These are phyloP conservation scores for Agriopis aurantiaria DNA, from an alignment of 2,888 invertebrate genomes.

Conservation along the genomic window DNA sequence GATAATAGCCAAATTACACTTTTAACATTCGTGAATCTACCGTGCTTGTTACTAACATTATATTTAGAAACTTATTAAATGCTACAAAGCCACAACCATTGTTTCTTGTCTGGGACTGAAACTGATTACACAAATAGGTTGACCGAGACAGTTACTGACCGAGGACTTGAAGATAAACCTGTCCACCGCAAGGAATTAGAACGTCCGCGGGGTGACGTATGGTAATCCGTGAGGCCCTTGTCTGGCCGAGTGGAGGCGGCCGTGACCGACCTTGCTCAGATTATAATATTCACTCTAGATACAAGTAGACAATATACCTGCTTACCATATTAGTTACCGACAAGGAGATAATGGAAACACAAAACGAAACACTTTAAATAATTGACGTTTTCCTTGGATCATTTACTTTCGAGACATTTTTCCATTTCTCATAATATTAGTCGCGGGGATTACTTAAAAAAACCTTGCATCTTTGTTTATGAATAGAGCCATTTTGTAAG, in stretches of 20 bases:
- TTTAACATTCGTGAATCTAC: conserved; percentile 15
- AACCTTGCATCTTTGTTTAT: conserved; percentile 2
- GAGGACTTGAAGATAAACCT: conserved; percentile 38
- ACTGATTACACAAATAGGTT: conserved; percentile 23
- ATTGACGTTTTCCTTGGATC: background rate
- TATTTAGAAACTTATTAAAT: background rate
- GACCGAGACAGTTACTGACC: conserved; percentile 15
- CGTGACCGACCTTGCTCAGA: conserved; percentile 31
- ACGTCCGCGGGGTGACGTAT: conserved; percentile 51
- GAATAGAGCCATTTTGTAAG: background rate
- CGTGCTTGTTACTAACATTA: background rate
- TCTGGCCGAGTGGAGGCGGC: conserved; percentile 24
- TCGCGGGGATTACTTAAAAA: background rate
- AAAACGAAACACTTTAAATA: background rate
- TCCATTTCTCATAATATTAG: conserved; percentile 5
- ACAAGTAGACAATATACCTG: background rate
- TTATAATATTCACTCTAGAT: conserved; percentile 6
- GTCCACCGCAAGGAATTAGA: conserved; percentile 45
- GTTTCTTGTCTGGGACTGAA: conserved; percentile 6
- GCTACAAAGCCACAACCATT: background rate
- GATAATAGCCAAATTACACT: conserved; percentile 19
- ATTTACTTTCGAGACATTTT: background rate
- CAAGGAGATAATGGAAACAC: conserved; percentile 2
- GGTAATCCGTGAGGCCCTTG: conserved; percentile 45
- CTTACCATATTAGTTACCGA: conserved; percentile 3